Percentiles rank a stretch among this genome's conserved stretches.
phyloP scores from a whole-genome alignment of 2,113 vertebrate species.

The Upupa epops region DNA sequence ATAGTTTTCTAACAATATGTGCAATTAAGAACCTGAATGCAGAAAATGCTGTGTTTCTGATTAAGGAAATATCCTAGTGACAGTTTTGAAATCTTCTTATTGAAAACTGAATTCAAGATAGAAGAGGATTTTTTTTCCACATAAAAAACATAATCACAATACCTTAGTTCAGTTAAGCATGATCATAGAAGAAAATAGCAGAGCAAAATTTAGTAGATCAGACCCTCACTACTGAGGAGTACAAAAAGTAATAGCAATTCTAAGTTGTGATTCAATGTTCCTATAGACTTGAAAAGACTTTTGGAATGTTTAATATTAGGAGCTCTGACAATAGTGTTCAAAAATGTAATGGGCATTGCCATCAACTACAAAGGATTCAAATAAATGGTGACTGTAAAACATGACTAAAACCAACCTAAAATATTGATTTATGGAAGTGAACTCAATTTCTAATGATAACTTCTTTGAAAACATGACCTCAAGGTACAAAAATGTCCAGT shows the following conservation, averaged over 20 bases:
- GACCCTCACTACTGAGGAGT: not conserved
- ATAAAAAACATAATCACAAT: not conserved
- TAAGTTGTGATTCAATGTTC: fast-evolving
- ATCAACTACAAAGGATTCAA: not conserved
- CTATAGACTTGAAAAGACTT: not conserved
- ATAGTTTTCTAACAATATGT: not conserved
- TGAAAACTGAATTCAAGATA: not conserved
- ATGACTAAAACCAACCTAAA: not conserved
- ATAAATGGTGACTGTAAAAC: not conserved
- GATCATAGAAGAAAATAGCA: not conserved
- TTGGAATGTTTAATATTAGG: not conserved
- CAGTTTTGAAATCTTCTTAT: not conserved
- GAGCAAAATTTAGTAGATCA: not conserved
- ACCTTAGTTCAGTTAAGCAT: not conserved
- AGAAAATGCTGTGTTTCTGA: not conserved
- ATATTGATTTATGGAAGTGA: not conserved
- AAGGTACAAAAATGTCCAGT: not conserved
- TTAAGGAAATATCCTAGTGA: not conserved
- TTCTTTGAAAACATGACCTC: not conserved
- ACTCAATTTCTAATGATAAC: not conserved
- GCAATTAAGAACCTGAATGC: not conserved
- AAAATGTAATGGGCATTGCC: not conserved
- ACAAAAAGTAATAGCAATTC: not conserved
- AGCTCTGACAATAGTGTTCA: not conserved
- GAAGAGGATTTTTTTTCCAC: not conserved